Conservation (phyloP, 2,888 invertebrate genomes). For the Copidosoma aretas region DNA sequence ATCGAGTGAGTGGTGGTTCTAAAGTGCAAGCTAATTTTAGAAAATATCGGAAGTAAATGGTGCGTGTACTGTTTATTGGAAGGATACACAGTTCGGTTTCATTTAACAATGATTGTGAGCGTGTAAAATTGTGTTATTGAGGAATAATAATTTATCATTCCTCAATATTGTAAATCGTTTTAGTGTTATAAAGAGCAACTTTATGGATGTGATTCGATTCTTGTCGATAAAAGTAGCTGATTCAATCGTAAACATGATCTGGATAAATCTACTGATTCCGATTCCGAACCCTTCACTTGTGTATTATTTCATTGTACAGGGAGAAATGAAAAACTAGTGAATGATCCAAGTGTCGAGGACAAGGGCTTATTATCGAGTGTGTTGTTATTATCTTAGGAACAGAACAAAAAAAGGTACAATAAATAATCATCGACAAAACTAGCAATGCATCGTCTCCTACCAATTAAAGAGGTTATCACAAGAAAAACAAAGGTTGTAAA, state of each 20-base stretch:
- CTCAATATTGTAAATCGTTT: too few relatives aligned
- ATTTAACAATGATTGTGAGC: too few relatives aligned
- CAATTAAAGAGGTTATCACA: background rate
- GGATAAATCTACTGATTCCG: background rate
- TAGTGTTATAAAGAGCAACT: too few relatives aligned
- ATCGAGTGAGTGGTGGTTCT: too few relatives aligned
- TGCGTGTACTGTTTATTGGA: too few relatives aligned
- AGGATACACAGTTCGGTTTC: too few relatives aligned
- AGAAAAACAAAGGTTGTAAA: conserved; percentile 5
- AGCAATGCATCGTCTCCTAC: conserved; percentile 21
- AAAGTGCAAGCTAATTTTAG: too few relatives aligned
- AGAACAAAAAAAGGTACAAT: conserved; percentile 12
- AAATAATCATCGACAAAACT: conserved; percentile 20
- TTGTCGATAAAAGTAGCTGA: background rate
- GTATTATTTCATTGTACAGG: conserved; percentile 15
- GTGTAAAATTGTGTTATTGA: too few relatives aligned
- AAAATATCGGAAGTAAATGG: too few relatives aligned
- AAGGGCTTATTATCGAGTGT: conserved; percentile 12
- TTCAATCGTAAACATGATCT: background rate
- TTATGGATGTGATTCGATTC: too few relatives aligned
- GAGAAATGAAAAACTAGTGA: conserved; percentile 42
- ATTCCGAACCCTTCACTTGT: conserved; percentile 27
- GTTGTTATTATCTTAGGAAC: conserved; percentile 19
- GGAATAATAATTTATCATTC: too few relatives aligned
- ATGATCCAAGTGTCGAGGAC: conserved; percentile 37